These are phyloP conservation scores for Isotomurus palustris DNA, from an alignment of 2,888 invertebrate genomes.

Conservation along the genomic window DNA sequence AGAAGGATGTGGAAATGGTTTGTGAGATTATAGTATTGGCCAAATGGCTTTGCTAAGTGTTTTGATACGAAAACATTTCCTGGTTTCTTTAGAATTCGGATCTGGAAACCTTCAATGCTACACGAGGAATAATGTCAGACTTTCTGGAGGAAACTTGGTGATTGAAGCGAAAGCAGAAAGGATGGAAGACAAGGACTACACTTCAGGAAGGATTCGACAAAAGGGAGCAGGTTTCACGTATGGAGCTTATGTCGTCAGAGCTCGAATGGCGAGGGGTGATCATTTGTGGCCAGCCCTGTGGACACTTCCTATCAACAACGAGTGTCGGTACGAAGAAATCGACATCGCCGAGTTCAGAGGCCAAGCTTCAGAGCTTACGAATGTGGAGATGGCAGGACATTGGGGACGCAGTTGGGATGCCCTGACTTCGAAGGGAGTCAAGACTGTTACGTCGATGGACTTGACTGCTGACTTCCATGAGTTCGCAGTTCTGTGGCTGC, in stretches of 20 bases:
- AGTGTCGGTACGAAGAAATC: conserved; percentile 44
- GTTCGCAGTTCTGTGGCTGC: conserved; percentile 41
- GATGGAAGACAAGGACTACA: conserved; percentile 35
- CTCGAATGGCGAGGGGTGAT: conserved; percentile 38
- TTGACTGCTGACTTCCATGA: conserved; percentile 40
- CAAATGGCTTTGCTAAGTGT: too few relatives aligned
- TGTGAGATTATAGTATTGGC: too few relatives aligned
- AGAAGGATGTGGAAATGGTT: conserved; percentile 39
- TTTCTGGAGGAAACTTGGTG: conserved; percentile 34
- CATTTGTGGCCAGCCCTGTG: conserved; percentile 42
- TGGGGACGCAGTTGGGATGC: conserved; percentile 17
- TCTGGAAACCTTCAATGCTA: conserved; percentile 42
- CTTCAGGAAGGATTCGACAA: conserved; percentile 38
- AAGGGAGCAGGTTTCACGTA: conserved; percentile 29
- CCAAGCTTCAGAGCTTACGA: conserved; percentile 28
- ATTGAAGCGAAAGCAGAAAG: conserved; percentile 34
- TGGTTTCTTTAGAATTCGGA: conserved; percentile 35
- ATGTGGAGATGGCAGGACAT: conserved; percentile 36
- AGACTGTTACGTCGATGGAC: conserved; percentile 21
- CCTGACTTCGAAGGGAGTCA: conserved; percentile 9
- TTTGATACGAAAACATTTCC: too few relatives aligned
- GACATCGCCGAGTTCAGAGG: conserved; percentile 45
- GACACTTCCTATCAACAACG: conserved; percentile 24
- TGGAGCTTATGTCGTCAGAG: conserved; percentile 41
- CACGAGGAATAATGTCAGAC: conserved; percentile 32